Conservation (phyloP, 2,113 vertebrate species). For the Thomomys bottae region DNA sequence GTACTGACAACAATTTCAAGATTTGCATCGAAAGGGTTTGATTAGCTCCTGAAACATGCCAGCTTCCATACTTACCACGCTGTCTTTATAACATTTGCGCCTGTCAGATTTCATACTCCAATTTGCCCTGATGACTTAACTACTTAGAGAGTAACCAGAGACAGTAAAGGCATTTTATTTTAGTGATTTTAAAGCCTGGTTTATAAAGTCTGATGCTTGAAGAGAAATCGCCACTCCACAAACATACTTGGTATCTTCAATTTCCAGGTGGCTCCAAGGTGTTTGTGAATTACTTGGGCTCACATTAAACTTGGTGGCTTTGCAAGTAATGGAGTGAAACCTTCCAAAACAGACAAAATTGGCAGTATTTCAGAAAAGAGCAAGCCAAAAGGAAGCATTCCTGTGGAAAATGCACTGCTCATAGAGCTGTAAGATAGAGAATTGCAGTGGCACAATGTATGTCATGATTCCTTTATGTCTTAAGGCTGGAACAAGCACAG, state of each 20-base stretch:
- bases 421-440: not conserved
- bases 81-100: not conserved
- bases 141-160: not conserved
- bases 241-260: conserved; percentile 40
- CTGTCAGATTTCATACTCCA: not conserved
- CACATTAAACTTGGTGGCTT: conserved; percentile 22
- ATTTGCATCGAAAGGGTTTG: not conserved
- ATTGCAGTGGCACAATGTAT: not conserved
- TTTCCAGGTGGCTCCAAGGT: conserved; percentile 30
- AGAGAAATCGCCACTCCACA: not conserved
- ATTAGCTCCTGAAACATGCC: not conserved
- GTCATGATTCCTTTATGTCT: not conserved
- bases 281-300: conserved; percentile 15
- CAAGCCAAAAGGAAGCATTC: conserved; percentile 46
- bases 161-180: not conserved
- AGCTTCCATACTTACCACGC: not conserved
- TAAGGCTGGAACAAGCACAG: not conserved
- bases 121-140: not conserved
- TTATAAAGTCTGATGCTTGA: conserved; percentile 7
- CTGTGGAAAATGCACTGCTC: not conserved
- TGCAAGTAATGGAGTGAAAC: conserved; percentile 65
- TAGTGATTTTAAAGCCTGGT: conserved; percentile 22
- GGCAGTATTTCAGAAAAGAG: not conserved
- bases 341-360: conserved; percentile 41
- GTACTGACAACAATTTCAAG: not conserved